Conservation (phyloP, 2,888 invertebrate genomes). For the Xanthia icteritia region DNA sequence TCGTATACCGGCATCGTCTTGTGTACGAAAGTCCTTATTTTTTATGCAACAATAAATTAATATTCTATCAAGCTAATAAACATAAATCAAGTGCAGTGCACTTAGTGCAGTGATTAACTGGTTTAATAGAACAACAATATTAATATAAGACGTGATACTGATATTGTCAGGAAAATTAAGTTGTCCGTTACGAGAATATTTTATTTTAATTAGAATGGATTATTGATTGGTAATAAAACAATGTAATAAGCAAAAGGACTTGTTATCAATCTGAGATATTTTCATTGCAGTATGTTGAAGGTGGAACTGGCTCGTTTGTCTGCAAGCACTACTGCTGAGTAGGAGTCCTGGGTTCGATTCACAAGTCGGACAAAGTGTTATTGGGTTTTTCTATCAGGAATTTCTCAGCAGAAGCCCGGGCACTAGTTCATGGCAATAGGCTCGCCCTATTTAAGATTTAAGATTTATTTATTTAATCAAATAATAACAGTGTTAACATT, state of each 20-base stretch:
- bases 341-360: too few species aligned
- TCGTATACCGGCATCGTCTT: neutral
- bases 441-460: too few species aligned
- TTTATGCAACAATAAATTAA: conserved; percentile 2
- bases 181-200: conserved; percentile 4
- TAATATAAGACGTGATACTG: neutral
- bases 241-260: neutral
- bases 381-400: too few species aligned
- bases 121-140: neutral
- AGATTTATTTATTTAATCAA: too few species aligned
- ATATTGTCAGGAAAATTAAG: neutral
- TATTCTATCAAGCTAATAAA: neutral
- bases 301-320: too few species aligned
- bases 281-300: neutral
- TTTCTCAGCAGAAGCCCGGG: neutral
- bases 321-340: too few species aligned
- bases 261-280: neutral
- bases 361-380: too few species aligned
- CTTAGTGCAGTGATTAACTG: neutral
- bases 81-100: neutral
- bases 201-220: conserved; percentile 1
- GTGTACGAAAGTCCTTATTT: neutral
- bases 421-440: neutral
- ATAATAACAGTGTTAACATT: too few species aligned
- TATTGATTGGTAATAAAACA: conserved; percentile 3